Conservation (phyloP, 2,888 invertebrate genomes). For the Agrotis clavis region DNA sequence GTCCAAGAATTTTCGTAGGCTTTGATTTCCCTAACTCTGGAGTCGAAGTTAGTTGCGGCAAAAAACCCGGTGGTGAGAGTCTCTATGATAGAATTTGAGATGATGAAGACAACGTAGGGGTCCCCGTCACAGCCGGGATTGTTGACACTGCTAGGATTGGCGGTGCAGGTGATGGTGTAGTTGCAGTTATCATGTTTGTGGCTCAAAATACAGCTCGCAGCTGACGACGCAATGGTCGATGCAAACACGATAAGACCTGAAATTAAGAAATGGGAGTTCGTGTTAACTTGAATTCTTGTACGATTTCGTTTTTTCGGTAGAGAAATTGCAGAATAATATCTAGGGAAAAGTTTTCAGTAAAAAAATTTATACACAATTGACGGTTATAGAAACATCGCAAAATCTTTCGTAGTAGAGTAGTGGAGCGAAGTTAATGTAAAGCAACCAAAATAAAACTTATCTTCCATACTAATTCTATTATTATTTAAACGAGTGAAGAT, state of each 20-base stretch:
- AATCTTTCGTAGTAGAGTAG: not conserved
- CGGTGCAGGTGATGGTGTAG: slow-evolving; percentile 76
- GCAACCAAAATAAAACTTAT: not conserved
- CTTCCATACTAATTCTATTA: too few relatives aligned
- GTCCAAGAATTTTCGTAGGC: slow-evolving; percentile 75
- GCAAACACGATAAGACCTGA: slow-evolving; percentile 63
- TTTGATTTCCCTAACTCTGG: slow-evolving; percentile 76
- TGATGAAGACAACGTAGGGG: slow-evolving; percentile 75
- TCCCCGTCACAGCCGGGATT: slow-evolving; percentile 72
- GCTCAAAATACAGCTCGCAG: slow-evolving; percentile 66
- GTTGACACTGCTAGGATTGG: slow-evolving; percentile 68
- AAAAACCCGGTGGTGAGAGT: slow-evolving; percentile 77
- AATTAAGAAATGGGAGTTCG: slow-evolving; percentile 35
- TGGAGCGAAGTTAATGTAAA: not conserved
- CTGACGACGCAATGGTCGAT: slow-evolving; percentile 48
- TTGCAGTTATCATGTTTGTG: slow-evolving; percentile 65
- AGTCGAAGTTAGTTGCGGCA: slow-evolving; percentile 83
- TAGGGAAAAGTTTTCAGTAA: not conserved
- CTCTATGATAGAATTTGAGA: slow-evolving; percentile 66
- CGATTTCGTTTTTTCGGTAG: not conserved
- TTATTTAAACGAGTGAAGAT: too few relatives aligned
- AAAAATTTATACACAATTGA: not conserved
- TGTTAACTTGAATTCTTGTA: not conserved
- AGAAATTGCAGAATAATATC: not conserved
- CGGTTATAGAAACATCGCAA: not conserved